Base-by-base conservation (phyloP, 2,113 vertebrate species). In the Callospermophilus lateralis region DNA sequence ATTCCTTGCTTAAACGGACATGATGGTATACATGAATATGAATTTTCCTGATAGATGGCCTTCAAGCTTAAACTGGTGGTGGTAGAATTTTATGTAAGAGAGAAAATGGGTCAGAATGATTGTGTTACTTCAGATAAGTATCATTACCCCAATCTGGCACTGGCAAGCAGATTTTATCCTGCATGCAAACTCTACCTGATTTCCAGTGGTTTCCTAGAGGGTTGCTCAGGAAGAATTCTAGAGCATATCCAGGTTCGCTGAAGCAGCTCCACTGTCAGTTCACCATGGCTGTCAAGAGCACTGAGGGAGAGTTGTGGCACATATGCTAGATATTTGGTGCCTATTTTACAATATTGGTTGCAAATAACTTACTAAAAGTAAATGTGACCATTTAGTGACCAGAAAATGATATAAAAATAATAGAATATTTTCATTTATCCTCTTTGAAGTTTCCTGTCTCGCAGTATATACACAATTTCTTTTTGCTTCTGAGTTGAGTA, bases 101-200 rank as follows among this genome's bases (percentile, higher is more conserved):
- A 90, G 34, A 93, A 87, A 63, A 48, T 3, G 7, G 16, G 26
- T 74, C 58, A 61, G 58, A 70, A 80, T 28, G 39, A 63, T 84
- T 93, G 84, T 80, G 11, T 73, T 86, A 79, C 39, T 89, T 67
- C 45, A 86, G 10, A 51, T 84, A 83, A 89, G 39, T 79, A 72
- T 63, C 61, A 76, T 58, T 78, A 80, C 39, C 17, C n/a, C 53
- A 42, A 79, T 42, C 34, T 30, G n/a, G 24, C 11, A 1, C 58
- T 61, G 17, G 72, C 32, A 67, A 68, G 32, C 42, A 89, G 30
- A 91, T 80, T 84, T 94, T 86, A 24, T 63, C 45, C 73, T 77
- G 15, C 30, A 34, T 17, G 53, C 51, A 83, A 76, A 84, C 55
- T 72, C 45, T 28, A 30, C 68, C 78, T 73, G 4, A 39, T 37